Base-by-base conservation (phyloP, 2,797 vertebrate genomes). In the Rhinella marina region DNA sequence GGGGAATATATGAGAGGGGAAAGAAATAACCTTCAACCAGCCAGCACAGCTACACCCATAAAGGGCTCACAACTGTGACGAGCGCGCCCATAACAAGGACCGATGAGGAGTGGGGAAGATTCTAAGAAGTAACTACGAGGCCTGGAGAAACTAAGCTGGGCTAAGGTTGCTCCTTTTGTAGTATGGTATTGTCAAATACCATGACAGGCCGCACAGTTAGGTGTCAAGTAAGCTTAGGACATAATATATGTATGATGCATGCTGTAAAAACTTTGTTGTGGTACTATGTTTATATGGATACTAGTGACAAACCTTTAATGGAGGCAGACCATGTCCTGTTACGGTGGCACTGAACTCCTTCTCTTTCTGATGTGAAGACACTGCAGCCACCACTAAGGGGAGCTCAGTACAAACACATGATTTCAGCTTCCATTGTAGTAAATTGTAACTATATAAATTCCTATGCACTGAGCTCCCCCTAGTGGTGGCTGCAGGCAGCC, bases 21-120 rank as follows among this genome's bases (percentile, higher is more conserved):
- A 14, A n/a, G 19, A 50, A n/a, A 77, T 77, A 50, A 77, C 73
- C 73, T 77, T 77, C 48, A 77, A n/a, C 50, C 13, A 54, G 73
- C 25, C 73, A 76, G 0, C n/a, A n/a, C 0, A 41, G 1, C 7
- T 25, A 32, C 23, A 72, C 29, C 29, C 27, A 70, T 70, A 72
- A 41, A 21, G 32, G 70, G 73, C n/a, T 29, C 14, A 70, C 13
- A 32, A 29, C 25, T 1, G 25, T 50, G 29, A 8, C 32, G 19
- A 17, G 14, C 29, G 32, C 48, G n/a, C 29, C 16, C 2, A 19
- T 21, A 6, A 73, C 12, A 73, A 8, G 17, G 41, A 54, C 23
- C 3, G 2, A 77, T 3, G 11, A 75, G 72, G 2, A 10, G 29
- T 1, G 19, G 41, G 29, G 23, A 19, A 48, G 17, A 11, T 10